Base-by-base conservation (phyloP, 2,113 vertebrate genomes). In the Spea multiplicata region DNA sequence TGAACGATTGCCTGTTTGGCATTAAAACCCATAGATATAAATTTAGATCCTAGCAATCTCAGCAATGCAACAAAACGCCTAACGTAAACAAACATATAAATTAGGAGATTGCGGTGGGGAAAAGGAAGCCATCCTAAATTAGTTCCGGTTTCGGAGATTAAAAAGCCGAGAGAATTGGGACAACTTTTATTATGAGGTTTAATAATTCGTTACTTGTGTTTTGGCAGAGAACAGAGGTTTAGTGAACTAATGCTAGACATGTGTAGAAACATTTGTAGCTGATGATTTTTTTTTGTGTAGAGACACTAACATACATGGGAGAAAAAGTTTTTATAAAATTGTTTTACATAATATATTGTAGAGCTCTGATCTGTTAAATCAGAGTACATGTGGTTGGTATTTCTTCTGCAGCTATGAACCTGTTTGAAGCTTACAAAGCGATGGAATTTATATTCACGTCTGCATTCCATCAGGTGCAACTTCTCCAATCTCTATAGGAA, bases 1-100 rank as follows among this genome's bases (percentile, higher is more conserved):
- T 85, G 82, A 87, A 87, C 87, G 87, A 89, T 88, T 89, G 86
- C 85, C 80, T 83, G 84, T 91, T 89, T 88, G 87, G 83, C 87
- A 83, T 84, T 81, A 88, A 76, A 86, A 81, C 70, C 87, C 86
- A 88, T 89, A 72, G 73, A 88, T 80, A 85, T 83, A 90, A 83
- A 87, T 88, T 88, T 89, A 86, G 75, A 81, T 82, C 67, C 83
- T 71, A 84, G 71, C 79, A 86, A 81, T 89, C 89, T 83, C 74
- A 84, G 66, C 83, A 89, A 83, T 85, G 75, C 2, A 84, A 73
- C 57, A 83, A 89, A 90, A 84, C 75, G 62, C 85, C 85, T 82
- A 73, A 83, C 66, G 78, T 80, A 83, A 83, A 84, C 83, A 87
- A 78, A 83, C 50, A 83, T 83, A 85, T 61, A 81, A 84, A 79